Conservation (phyloP, 1,140 invertebrate genomes). For the Bicyclus anynana region DNA sequence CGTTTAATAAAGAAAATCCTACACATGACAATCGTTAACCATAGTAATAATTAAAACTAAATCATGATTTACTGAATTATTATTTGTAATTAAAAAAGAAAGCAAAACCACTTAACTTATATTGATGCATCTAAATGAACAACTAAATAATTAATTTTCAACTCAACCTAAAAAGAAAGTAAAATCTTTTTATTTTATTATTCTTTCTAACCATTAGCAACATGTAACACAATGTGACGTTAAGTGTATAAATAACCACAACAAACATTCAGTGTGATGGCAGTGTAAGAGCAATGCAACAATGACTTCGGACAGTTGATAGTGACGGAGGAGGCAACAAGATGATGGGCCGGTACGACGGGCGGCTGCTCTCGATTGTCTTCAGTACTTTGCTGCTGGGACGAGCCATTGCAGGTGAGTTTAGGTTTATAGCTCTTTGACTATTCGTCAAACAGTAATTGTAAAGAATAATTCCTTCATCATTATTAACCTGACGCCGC, state of each 20-base stretch:
- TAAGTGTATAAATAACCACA: neutral
- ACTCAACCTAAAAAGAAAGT: too few species aligned
- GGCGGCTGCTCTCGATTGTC: conserved; percentile 56
- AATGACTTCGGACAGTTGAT: conserved; percentile 24
- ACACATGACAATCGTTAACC: too few species aligned
- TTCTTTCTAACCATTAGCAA: neutral
- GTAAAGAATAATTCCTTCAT: too few species aligned
- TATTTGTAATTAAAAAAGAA: too few species aligned
- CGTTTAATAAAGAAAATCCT: too few species aligned
- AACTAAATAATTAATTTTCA: too few species aligned
- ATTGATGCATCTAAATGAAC: too few species aligned
- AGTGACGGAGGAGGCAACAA: conserved; percentile 42
- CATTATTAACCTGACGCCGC: too few species aligned
- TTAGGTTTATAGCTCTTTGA: neutral
- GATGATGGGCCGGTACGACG: conserved; percentile 47
- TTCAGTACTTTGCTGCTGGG: conserved; percentile 67
- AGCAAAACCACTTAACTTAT: too few species aligned
- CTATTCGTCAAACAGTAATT: too few species aligned
- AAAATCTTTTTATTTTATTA: neutral
- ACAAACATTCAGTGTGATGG: neutral
- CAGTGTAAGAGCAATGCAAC: conserved; percentile 8
- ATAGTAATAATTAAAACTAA: too few species aligned
- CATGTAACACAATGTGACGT: conserved; percentile 3
- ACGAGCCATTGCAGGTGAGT: conserved; percentile 64
- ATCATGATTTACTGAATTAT: too few species aligned